These are phyloP conservation scores for Percopsis omiscomaycus DNA, from an alignment of 2,797 vertebrate genomes.

Conservation along the genomic window DNA sequence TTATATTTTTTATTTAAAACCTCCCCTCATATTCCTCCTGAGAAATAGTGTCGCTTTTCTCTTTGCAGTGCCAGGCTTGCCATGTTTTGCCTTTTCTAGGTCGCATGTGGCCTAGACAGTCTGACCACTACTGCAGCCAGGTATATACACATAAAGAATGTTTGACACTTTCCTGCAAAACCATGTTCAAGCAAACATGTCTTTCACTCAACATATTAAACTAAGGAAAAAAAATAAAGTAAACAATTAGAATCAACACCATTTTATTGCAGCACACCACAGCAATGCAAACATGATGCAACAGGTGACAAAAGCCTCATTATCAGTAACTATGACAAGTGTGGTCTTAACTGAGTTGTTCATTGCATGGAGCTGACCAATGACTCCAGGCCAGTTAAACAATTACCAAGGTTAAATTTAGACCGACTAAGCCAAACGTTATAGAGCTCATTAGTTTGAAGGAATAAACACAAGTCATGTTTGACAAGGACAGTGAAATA, in stretches of 20 bases:
- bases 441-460: too few relatives aligned
- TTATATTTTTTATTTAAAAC: neutral
- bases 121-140: neutral
- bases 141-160: conserved; percentile 1
- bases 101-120: conserved; percentile 10
- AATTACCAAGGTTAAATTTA: too few relatives aligned
- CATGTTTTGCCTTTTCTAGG: neutral
- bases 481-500: conserved; percentile 19
- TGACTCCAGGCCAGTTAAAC: neutral
- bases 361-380: neutral
- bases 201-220: neutral
- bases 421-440: too few relatives aligned
- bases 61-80: too few relatives aligned
- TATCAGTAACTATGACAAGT: conserved; percentile 21
- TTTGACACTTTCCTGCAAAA: conserved; percentile 13
- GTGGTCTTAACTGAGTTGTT: conserved; percentile 1
- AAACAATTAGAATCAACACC: conserved; percentile 6
- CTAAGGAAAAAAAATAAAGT: neutral
- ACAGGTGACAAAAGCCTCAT: conserved; percentile 28
- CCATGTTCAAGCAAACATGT: conserved; percentile 4
- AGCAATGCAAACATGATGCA: conserved; percentile 37
- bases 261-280: conserved; percentile 61
- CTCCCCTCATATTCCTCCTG: neutral
- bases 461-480: neutral
- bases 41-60: neutral